Base-by-base conservation (phyloP, 2,113 vertebrate genomes). In the Oncorhynchus nerka region DNA sequence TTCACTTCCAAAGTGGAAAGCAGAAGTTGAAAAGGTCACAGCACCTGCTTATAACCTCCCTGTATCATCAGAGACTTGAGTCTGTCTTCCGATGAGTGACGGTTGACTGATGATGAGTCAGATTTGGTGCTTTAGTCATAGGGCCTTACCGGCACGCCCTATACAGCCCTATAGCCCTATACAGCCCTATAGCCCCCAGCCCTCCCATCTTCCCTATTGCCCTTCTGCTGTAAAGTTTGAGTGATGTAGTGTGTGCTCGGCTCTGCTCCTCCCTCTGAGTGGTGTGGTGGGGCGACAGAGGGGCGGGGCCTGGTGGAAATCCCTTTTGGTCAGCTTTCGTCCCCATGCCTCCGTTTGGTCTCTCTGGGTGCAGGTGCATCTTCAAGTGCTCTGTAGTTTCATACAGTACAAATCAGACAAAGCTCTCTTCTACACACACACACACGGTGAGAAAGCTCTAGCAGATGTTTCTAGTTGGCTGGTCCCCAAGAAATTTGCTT, bases 401-500 rank as follows among this genome's bases (percentile, higher is more conserved):
- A 64, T 32, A 15, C 49, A 0, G 19, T 30, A 62, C 59, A 39
- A 57, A 55, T 19, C 28, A 51, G 71, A 80, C 57, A 34, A 3
- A 70, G 67, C 28, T 13, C 26, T 30, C 5, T 19, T 30, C 62
- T 26, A 61, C 49, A 51, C 22, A 34, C 55, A 39, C 70, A 57
- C 24, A 39, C 67, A 28, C 73, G 73, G 34, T n/a, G 76, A 77
- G 79, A 61, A 78, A 61, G 64, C 71, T 69, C 34, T n/a, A 80
- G 55, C 89, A 89, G 88, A 87, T 89, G 87, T 89, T 87, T 87
- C 4, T 3, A 73, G 83, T 80, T 78, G 79, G 76, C 70, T 7
- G 5, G 49, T 73, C 70, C 78, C 81, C 69, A 81, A 84, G 79
- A 83, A 71, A 62, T 15, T 16, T 64, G 79, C 74, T 86, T 83